Evolutionary conservation across 64 coral and sea anemone species (phyloP), one percentile per base, ranked within the genome.

Genomic region (Stichodactyla mertensii): DNA sequence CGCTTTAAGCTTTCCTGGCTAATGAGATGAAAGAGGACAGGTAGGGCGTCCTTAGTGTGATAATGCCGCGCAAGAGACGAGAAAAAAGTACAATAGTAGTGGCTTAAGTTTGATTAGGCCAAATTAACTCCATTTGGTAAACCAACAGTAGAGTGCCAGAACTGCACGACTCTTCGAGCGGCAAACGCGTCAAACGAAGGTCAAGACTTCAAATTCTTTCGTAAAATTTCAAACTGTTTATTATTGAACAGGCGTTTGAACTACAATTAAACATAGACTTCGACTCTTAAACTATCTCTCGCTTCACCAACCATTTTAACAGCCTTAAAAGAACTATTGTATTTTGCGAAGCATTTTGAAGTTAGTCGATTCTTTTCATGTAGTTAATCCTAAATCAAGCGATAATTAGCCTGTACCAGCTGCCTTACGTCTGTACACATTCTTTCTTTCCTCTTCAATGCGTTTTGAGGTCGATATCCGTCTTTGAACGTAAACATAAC

Each of bases 41-140:
- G 69, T 8, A 74, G 24, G 56, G 26, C 23, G 6, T 74, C 27
- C 24, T 11, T 31, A 8, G 26, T 11, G 22, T 74, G n/a, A 22
- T 69, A 69, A 3, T 2, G 19, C 20, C n/a, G 62, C 69, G 36
- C 36, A 45, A 45, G 36, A 45, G 1, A 45, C 36, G 69, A 74
- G 10, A 70, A 9, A 0, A 7, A 1, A 13, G 11, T 13, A 74
- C 69, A 31, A 74, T 74, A 31, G 69, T 0, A 19, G 12, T 23
- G 69, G 69, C 69, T 74, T 74, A 27, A 10, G 22, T 31, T 19
- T 74, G n/a, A 74, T 74, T 74, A 23, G 23, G 12, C 24, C 26
- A 74, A 74, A 74, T 74, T 74, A 74, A 74, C 11, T 74, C 69
- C 11, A 74, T 74, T 31, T 74, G 69, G 69, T 74, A 74, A 74